phyloP scores from a whole-genome alignment of 2,113 vertebrate species.

The Colinus virginianus region DNA sequence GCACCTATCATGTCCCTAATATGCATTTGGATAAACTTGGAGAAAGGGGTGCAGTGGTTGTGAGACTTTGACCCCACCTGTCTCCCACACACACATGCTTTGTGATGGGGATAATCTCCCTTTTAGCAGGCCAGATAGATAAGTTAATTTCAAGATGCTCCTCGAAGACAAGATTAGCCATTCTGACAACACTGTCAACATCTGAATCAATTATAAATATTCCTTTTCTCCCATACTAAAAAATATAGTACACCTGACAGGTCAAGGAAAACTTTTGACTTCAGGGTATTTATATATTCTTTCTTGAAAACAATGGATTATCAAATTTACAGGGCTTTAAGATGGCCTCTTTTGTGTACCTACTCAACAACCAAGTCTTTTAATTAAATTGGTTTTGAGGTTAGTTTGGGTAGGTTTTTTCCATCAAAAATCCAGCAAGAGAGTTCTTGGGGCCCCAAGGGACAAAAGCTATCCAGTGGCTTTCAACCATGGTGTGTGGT shows the following conservation, averaged over 20 bases:
- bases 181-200: not conserved
- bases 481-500: not conserved
- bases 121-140: too few species aligned
- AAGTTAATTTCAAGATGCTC: too few species aligned
- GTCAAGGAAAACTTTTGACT: not conserved
- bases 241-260: not conserved
- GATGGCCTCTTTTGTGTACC: not conserved
- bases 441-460: accelerated
- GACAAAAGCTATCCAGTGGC: not conserved
- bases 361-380: not conserved
- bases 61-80: too few species aligned
- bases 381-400: not conserved
- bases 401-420: not conserved
- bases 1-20: too few species aligned
- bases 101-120: too few species aligned
- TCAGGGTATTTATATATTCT: not conserved
- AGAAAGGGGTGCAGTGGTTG: too few species aligned
- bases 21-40: too few species aligned
- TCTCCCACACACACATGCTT: too few species aligned
- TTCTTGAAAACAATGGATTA: not conserved
- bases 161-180: too few species aligned
- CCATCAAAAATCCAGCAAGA: not conserved
- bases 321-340: not conserved
- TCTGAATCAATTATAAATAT: not conserved
- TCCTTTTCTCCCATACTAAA: not conserved